Base-by-base conservation (phyloP, 2,113 vertebrate genomes). In the Seriola quinqueradiata region DNA sequence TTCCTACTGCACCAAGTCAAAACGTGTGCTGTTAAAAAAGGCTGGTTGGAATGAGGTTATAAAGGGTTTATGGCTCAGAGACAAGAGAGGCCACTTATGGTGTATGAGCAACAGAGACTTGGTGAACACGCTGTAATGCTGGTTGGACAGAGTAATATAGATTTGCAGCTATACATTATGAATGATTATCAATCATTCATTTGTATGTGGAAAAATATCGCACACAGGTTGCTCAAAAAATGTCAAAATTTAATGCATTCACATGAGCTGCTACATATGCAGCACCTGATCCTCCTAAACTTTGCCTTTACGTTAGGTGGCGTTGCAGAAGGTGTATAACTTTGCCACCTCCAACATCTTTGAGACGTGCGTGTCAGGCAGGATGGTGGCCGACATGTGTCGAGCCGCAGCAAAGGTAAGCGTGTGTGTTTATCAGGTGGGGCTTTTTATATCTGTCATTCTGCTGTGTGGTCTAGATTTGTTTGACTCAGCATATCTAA, bases 341-440 rank as follows among this genome's bases (percentile, higher is more conserved):
- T 99, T 99, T 92, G 97, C 98, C 70, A 90, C 98, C 65, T 97
- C 97, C 70, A 98, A 97, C 92, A 97, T 99, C 93, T 99, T 99
- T 93, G 98, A 99, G 95, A 98, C 98, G 0, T 97, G 98, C 82
- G 98, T 99, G 70, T 96, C 98, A n/a, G 98, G 98, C 71, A 96
- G 97, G 75, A 99, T 99, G 98, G 98, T 99, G 79, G 97, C 98
- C 0, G 97, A 99, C 83, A 97, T 99, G 97, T 99, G 98, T 95
- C 95, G 97, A 83, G 98, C 98, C 87, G 96, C 97, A 76, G 96
- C 97, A 36, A 99, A 98, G 95, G 98, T 99, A 32, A 11, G 23
- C 63, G 68, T 28, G 16, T 72, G 36, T 77, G 48, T 84, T 57
- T 54, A n/a, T 64, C 50, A 50, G 7, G 23, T 11, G 14, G 9